Conservation (phyloP, 2,113 vertebrate genomes). For the Eurystomus gularis region DNA sequence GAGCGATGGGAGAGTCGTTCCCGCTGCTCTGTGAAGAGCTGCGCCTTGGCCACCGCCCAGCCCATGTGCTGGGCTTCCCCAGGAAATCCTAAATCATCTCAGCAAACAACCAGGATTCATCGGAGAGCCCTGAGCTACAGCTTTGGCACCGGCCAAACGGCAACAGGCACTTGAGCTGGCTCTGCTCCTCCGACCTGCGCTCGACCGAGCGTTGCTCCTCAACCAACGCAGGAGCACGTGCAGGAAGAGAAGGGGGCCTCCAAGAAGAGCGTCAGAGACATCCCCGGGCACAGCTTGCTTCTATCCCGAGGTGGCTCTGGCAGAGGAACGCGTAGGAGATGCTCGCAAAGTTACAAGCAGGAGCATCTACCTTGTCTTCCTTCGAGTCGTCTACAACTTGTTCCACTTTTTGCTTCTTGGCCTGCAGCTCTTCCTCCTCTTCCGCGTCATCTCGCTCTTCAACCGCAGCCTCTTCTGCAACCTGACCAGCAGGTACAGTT, state of each 20-base stretch:
- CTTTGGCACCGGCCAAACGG: not conserved
- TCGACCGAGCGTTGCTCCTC: rapidly evolving
- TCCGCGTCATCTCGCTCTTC: constrained; percentile 47
- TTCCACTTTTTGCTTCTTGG: constrained; percentile 79
- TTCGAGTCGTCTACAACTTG: constrained; percentile 50
- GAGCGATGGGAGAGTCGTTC: not conserved
- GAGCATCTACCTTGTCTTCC: constrained; percentile 68
- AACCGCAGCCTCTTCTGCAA: constrained; percentile 79
- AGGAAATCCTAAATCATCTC: not conserved
- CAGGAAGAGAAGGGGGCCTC: not conserved
- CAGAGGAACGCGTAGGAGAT: not conserved
- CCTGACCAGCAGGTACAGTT: constrained; percentile 82
- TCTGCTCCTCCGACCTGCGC: not conserved
- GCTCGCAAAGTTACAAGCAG: not conserved
- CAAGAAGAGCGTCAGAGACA: rapidly evolving
- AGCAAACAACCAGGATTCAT: rapidly evolving
- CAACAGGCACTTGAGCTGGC: too few species aligned
- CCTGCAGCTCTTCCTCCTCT: constrained; percentile 63
- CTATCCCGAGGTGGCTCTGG: not conserved
- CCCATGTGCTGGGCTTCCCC: rapidly evolving
- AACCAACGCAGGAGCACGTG: rapidly evolving
- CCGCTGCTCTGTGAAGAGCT: not conserved
- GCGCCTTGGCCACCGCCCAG: not conserved
- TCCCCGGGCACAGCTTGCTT: rapidly evolving
- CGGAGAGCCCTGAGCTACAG: too few species aligned